phyloP scores from a whole-genome alignment of 37 sponge, comb jelly and placozoan genomes.

The Hexactinellida sp. region DNA sequence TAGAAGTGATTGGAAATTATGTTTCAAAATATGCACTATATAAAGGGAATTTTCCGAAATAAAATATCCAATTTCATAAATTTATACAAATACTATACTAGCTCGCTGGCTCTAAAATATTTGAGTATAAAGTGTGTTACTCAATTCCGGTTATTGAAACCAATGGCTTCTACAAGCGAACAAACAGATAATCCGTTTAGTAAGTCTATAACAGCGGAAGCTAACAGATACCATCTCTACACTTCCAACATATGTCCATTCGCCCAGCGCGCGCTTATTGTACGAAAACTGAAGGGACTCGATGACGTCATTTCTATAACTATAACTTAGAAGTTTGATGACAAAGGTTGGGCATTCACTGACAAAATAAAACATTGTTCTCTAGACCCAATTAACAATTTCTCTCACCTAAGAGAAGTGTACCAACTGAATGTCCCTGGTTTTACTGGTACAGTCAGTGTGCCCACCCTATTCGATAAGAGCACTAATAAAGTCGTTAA shows the following conservation, averaged over 20 bases:
- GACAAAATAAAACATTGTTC: neutral
- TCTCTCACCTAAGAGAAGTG: neutral
- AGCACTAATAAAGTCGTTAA: neutral
- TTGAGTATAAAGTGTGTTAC: too few species aligned
- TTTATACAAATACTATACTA: too few species aligned
- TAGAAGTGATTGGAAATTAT: too few species aligned
- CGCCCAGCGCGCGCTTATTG: neutral
- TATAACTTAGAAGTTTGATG: neutral
- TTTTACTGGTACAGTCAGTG: neutral
- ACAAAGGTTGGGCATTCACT: constrained; percentile 5
- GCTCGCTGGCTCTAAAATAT: too few species aligned
- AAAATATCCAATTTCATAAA: too few species aligned
- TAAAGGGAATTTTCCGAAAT: too few species aligned
- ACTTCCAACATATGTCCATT: neutral
- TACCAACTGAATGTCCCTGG: constrained; percentile 15
- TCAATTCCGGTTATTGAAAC: too few species aligned
- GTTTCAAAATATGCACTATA: too few species aligned
- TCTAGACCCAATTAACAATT: neutral
- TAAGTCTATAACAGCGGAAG: neutral
- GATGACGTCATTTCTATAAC: neutral
- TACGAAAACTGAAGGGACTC: neutral
- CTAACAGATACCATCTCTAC: constrained; percentile 11
- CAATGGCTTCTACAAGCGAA: neutral
- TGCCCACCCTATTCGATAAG: neutral
- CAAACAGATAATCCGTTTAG: neutral